Base-by-base conservation (phyloP, 2,113 vertebrate genomes). In the Carassius gibelio region DNA sequence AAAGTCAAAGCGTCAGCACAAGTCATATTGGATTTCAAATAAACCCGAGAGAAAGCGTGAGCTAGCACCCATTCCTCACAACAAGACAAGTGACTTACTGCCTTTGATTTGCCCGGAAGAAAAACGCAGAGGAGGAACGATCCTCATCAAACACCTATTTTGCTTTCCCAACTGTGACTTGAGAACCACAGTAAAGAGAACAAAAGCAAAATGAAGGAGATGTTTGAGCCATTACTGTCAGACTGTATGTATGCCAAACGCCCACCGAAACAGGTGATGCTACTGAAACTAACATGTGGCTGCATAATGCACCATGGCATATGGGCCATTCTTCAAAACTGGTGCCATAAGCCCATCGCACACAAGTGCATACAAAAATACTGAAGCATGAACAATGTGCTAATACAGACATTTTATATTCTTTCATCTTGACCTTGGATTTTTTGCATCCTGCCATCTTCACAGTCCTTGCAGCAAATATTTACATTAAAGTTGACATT, bases 1-100 rank as follows among this genome's bases (percentile, higher is more conserved):
- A 68, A 26, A 85, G 77, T 34, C 55, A 61, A 83, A 38, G 48
- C 52, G 19, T 86, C 86, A 88, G 87, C 84, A 79, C 66, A 88
- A 88, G 57, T 68, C 26, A 62, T 72, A 81, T 75, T 72, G 50
- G 81, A 86, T 81, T 88, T 84, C 36, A 84, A 84, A 81, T 66
- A 68, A 59, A 42, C 64, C 62, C 55, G 0, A 87, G 75, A 30
- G 79, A 81, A 86, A 77, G 84, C 45, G 11, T 1, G 34, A 84
- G 50, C 68, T 36, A 26, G 84, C 14, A 17, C 26, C 72, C 48
- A 68, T 76, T 64, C 61, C 38, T 86, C 42, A 77, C 36, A 52
- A 69, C 14, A 3, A 81, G 81, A 83, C 64, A 80, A 68, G 62
- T 52, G n/a, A 61, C 74, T 79, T 78, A 79, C 34, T 50, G 52